Evolutionary conservation across 2,888 invertebrate species (phyloP), one percentile per base, ranked within the genome.

Genomic region (Plemyria rubiginata): DNA sequence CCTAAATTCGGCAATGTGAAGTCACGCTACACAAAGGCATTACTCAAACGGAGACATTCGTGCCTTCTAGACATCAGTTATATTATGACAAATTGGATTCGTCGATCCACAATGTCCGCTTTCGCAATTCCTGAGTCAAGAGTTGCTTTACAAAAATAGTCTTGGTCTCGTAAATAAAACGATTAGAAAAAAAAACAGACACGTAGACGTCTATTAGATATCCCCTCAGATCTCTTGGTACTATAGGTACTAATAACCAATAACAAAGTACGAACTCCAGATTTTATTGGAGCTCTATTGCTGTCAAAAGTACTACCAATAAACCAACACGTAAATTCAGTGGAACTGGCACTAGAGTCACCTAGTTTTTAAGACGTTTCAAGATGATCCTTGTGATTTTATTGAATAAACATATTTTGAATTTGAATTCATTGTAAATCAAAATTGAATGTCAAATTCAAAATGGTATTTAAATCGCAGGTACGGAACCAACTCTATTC

Each of bases 21-120:
- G 62, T 70, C 68, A 69, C 63, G 66, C 63, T 49, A 54, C 64
- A 66, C 68, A 62, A 77, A 73, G 68, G 70, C 70, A 67, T 78
- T 75, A 69, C 67, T 72, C 70, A 71, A 65, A 71, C 68, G 74
- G 73, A 70, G 72, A 74, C 70, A 65, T 78, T 76, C 85, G 81
- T 85, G 84, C 73, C 76, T 74, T 65, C 55, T 63, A 72, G 74
- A 69, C 79, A 78, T 84, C 78, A 80, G 72, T 9, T 11, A 38
- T 11, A 38, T 74, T 72, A 75, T 73, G 76, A 76, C 68, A 77
- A 79, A 79, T 75, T 71, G 68, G 67, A 68, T 72, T 73, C 68
- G 73, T 73, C 62, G 62, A 71, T 55, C 63, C 32, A 55, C 41
- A 22, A 67, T 70, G 60, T 60, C 61, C 48, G 54, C 59, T 56